Evolutionary conservation across 2,113 vertebrate species (phyloP).

Genomic region (Pseudorhombus dupliciocellatus): DNA sequence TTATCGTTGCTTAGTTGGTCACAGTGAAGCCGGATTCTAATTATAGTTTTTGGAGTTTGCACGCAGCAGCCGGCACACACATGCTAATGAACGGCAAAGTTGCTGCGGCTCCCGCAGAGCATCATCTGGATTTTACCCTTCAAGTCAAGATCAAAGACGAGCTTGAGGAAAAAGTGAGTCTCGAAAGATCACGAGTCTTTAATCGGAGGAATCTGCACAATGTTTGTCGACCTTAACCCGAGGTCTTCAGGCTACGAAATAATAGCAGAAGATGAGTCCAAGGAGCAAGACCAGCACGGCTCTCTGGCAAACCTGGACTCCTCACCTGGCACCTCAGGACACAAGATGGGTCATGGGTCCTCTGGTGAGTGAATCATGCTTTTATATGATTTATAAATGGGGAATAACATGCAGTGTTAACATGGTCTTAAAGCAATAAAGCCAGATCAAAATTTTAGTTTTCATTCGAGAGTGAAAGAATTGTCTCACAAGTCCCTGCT

Average conservation of each 20-base stretch:
- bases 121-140: conserved; percentile 19
- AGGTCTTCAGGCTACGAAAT: conserved; percentile 89
- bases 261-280: conserved; percentile 89
- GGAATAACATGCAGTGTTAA: too few relatives aligned
- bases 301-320: conserved; percentile 85
- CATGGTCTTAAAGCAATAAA: neutral
- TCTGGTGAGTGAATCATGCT: conserved; percentile 78
- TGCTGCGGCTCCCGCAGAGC: neutral
- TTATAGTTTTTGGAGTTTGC: conserved; percentile 44
- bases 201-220: neutral
- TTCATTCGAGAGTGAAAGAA: neutral
- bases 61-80: conserved; percentile 24
- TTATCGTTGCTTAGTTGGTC: conserved; percentile 62
- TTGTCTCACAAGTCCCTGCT: neutral
- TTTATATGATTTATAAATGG: neutral
- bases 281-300: conserved; percentile 88
- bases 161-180: neutral
- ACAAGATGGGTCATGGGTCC: conserved; percentile 83
- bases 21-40: conserved; percentile 44
- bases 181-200: conserved; percentile 1
- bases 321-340: conserved; percentile 83
- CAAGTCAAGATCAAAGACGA: conserved; percentile 25
- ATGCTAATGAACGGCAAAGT: conserved; percentile 13
- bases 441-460: neutral
- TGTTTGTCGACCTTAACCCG: conserved; percentile 80